Conservation (phyloP, 2,888 invertebrate genomes). For the Sialis fuliginosa region DNA sequence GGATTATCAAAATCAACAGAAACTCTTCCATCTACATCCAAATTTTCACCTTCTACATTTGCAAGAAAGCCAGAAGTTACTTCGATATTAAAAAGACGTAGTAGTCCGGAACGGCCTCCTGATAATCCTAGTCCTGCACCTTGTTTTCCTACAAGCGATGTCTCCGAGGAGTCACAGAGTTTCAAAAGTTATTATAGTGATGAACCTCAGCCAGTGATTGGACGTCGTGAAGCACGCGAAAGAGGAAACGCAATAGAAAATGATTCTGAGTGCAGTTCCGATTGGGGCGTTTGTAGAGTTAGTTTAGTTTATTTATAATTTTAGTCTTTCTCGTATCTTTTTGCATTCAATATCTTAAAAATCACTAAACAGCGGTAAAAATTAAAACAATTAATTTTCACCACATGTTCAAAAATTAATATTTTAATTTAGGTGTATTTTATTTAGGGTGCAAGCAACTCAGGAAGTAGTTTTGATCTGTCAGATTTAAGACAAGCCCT, state of each 20-base stretch:
- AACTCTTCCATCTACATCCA: constrained; percentile 10
- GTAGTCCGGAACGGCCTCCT: constrained; percentile 30
- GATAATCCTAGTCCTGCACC: constrained; percentile 13
- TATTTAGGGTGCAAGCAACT: constrained; percentile 48
- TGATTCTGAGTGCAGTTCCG: constrained; percentile 57
- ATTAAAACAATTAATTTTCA: too few species aligned
- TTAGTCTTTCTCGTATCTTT: background rate
- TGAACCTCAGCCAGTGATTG: constrained; percentile 38
- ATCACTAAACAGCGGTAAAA: too few species aligned
- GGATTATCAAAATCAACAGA: constrained; percentile 2
- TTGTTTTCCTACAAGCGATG: constrained; percentile 16
- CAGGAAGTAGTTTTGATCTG: constrained; percentile 44
- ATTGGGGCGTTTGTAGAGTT: constrained; percentile 49
- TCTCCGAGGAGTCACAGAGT: constrained; percentile 50
- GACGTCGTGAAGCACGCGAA: constrained; percentile 43
- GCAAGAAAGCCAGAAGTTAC: constrained; percentile 30
- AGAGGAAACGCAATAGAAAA: constrained; percentile 24
- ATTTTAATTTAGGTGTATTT: constrained; percentile 17
- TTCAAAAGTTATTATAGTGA: constrained; percentile 47
- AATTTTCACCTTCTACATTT: constrained; percentile 18
- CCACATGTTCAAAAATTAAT: background rate
- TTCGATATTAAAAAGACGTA: constrained; percentile 38
- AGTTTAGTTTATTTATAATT: constrained; percentile 23
- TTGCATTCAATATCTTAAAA: too few species aligned
- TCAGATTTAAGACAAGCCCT: constrained; percentile 55